These are phyloP conservation scores for Pollenia griseotomentosa DNA, from an alignment of 2,888 invertebrate species.

Conservation along the genomic window DNA sequence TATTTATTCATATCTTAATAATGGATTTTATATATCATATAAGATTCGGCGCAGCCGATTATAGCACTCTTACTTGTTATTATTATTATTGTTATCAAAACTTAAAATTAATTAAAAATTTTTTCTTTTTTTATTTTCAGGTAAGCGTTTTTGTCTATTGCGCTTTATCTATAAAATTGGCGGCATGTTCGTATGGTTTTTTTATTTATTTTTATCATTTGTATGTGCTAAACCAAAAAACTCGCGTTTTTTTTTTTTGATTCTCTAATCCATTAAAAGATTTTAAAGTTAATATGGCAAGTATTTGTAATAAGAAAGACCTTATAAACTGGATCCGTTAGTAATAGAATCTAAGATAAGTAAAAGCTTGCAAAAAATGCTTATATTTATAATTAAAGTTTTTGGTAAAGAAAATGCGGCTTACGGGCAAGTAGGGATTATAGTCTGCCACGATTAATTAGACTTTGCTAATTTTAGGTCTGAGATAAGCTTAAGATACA, in stretches of 20 bases:
- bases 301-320: constrained; percentile 2
- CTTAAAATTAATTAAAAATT: neutral
- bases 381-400: neutral
- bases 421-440: no score
- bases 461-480: no score
- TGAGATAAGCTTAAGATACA: no score
- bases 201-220: constrained; percentile 54
- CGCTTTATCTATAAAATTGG: neutral
- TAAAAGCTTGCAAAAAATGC: neutral
- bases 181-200: constrained; percentile 45
- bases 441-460: no score
- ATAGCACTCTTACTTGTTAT: no score
- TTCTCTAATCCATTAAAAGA: neutral
- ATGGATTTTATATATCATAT: no score
- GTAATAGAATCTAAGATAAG: neutral
- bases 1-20: no score
- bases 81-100: neutral
- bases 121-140: constrained; percentile 53
- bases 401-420: no score
- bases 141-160: constrained; percentile 60
- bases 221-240: constrained; percentile 26
- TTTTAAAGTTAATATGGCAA: constrained; percentile 17
- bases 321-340: constrained; percentile 5
- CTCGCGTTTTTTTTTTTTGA: neutral
- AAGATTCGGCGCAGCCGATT: no score